A percentile compares a stretch with the other conserved stretches of the same genome.
These are phyloP conservation scores for Tricholaema leucomelas DNA, from an alignment of 2,113 vertebrate species.

Conservation along the genomic window DNA sequence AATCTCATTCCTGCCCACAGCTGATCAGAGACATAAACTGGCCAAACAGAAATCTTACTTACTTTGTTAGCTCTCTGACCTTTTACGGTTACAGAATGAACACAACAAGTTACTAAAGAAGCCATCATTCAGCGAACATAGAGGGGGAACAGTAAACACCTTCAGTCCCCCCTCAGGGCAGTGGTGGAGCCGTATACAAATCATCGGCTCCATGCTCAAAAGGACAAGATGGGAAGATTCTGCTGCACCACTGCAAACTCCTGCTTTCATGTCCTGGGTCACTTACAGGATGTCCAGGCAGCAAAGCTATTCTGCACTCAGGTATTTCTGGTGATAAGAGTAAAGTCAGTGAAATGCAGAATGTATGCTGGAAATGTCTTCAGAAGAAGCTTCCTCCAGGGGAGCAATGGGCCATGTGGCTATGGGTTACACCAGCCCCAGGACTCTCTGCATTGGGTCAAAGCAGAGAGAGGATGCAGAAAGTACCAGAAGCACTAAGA, in stretches of 20 bases:
- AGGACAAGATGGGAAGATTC: background rate
- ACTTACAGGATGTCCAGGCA: background rate
- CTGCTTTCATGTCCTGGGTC: background rate
- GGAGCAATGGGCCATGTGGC: background rate
- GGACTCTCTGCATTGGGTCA: background rate
- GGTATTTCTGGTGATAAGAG: background rate
- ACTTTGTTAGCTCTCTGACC: background rate
- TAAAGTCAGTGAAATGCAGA: background rate
- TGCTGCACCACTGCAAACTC: background rate
- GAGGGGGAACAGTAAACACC: background rate
- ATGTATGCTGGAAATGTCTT: background rate
- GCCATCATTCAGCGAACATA: background rate
- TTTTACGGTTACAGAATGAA: background rate
- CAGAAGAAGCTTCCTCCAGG: background rate
- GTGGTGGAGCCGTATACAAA: background rate
- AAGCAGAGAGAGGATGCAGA: background rate
- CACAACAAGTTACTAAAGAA: background rate
- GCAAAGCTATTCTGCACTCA: background rate
- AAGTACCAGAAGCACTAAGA: rapidly evolving
- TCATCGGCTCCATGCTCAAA: background rate
- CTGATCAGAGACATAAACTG: background rate
- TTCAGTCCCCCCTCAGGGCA: background rate
- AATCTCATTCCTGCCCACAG: background rate
- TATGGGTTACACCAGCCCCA: background rate
- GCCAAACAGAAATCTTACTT: background rate